Evolutionary conservation across 2,797 vertebrate genomes (phyloP), one percentile per base, ranked within the genome.

Genomic region (Labroides dimidiatus): DNA sequence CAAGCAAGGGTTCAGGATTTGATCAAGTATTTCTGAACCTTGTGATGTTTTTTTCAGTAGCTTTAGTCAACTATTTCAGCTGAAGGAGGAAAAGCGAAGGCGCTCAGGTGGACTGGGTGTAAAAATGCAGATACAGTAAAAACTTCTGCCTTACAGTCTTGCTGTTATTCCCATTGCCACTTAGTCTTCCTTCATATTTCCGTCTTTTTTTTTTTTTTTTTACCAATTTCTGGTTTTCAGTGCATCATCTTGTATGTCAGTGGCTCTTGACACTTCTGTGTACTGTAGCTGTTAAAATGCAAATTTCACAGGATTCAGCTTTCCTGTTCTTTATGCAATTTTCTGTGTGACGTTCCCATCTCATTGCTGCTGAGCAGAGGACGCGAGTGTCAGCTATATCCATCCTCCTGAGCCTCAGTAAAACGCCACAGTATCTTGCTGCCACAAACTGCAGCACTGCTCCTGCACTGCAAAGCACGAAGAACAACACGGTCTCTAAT

Each of bases 231-330:
- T 49, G 62, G 44, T 77, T 78, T 82, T 72, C 65, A 55, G 67
- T 66, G 67, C 59, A 66, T 86, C 84, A 72, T 81, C 72, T 75
- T 69, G 53, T 62, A 72, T 74, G 63, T 72, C 77, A 50, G 53
- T 66, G 73, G 69, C 71, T 85, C 80, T 75, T 89, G 88, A 92
- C 91, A 90, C 77, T 87, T 86, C 80, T 89, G 88, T 90, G 79
- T 85, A 87, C 80, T 81, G 77, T 82, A 75, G 88, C 82, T 89
- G 85, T 90, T 90, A 89, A 91, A 91, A 91, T 91, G 91, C 89
- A 89, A 91, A 90, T 91, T 90, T 87, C 77, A 85, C 75, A 84
- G 75, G 78, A 84, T 87, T 87, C 82, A 85, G 87, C 81, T 87
- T 83, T 85, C 84, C 86, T 84, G 84, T 87, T 84, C 89, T 61